Percentiles rank a stretch among this genome's conserved stretches.
Evolutionary conservation across 2,888 invertebrate species (phyloP).

Genomic region (Cheilosia vulpina): DNA sequence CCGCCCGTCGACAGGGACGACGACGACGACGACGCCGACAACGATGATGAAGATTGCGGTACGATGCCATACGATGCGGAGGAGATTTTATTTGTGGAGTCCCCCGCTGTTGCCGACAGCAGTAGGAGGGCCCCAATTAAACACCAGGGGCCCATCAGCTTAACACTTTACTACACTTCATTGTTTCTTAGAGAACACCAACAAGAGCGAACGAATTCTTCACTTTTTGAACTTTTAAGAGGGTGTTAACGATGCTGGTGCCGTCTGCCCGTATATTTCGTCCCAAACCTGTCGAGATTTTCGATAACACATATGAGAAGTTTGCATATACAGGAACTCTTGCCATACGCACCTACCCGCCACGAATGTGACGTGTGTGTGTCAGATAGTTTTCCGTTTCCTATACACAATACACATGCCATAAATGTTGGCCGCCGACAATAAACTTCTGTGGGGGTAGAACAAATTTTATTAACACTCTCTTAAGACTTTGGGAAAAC

Average conservation of each 20-base stretch:
- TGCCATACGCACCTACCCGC: conserved; percentile 10
- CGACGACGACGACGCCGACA: conserved; percentile 69
- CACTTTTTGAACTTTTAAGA: conserved; percentile 75
- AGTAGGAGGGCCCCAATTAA: conserved; percentile 84
- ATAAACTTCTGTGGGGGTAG: conserved; percentile 56
- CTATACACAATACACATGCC: conserved; percentile 48
- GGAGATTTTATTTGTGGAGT: conserved; percentile 82
- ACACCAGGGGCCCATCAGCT: conserved; percentile 84
- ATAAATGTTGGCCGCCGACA: conserved; percentile 63
- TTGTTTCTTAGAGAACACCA: conserved; percentile 72
- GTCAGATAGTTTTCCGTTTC: conserved; percentile 32
- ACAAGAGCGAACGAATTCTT: conserved; percentile 59
- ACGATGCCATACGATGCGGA: conserved; percentile 76
- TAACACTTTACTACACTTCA: conserved; percentile 78
- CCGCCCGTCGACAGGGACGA: conserved; percentile 75
- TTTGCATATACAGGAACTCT: conserved; percentile 44
- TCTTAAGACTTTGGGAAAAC: conserved; percentile 65
- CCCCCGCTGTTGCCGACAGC: conserved; percentile 83
- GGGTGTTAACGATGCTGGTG: conserved; percentile 62
- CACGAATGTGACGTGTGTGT: not conserved
- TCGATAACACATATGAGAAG: conserved; percentile 70
- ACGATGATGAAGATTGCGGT: conserved; percentile 80
- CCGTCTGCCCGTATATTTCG: not conserved
- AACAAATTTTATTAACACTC: conserved; percentile 73
- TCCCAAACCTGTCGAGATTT: conserved; percentile 64